Evolutionary conservation across 2,797 vertebrate genomes (phyloP), one percentile per base, ranked within the genome.

Genomic region (Dryobates pubescens): DNA sequence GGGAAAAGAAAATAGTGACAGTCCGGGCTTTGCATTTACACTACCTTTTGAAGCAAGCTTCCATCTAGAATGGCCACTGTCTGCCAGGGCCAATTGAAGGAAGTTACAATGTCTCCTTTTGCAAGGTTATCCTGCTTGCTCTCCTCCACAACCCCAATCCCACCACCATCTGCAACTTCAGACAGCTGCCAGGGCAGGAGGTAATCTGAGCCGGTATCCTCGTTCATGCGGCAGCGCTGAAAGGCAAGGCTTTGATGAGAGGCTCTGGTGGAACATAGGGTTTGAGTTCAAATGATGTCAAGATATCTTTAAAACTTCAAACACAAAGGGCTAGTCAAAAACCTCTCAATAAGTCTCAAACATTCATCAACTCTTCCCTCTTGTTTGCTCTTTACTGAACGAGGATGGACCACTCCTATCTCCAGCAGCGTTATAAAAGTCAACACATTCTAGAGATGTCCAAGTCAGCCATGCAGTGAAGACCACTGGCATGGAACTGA

Each of bases 221-320:
- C 98, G 32, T 99, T 99, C 99, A 99, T 98, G 61, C 98, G 98
- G 96, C 98, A 99, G 36, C 98, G 98, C 99, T 99, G 96, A n/a
- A 97, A 96, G 82, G 89, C 36, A 89, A 86, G 73, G 54, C 12
- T 84, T 29, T 86, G 29, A 30, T 78, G 70, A 90, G 61, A 80
- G 45, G 69, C 59, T 86, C 58, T 53, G 10, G 10, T 29, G 29
- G 59, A 68, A 74, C 76, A 94, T 30, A 29, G 22, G 17, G 27
- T n/a, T 76, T 49, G 65, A 83, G 65, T 7, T 80, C 54, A 88
- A 17, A 26, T 14, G 22, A 82, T n/a, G 53, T 6, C 80, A 34
- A 61, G 13, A 53, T 34, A 41, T 2, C 51, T 59, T 87, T 68
- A 87, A 65, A 88, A 88, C 47, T 43, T 57, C 74, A 84, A 68